These are phyloP conservation scores for Spongia lamella DNA, from an alignment of 37 sponge, comb jelly and placozoan species.

Conservation along the genomic window DNA sequence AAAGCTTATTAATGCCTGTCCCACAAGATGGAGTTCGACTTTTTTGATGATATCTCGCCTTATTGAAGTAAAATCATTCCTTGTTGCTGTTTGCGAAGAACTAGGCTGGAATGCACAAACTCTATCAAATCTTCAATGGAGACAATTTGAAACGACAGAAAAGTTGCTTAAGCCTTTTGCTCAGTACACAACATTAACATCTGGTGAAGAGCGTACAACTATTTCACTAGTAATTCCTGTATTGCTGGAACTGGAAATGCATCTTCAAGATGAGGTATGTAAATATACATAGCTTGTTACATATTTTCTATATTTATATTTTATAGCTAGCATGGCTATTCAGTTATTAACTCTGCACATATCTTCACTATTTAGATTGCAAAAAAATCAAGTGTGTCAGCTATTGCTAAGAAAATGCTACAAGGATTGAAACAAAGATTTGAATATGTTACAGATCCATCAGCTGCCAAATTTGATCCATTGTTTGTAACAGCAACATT, in stretches of 20 bases:
- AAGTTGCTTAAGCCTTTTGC: constrained; percentile 34
- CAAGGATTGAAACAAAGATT: too few species aligned
- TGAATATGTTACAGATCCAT: too few species aligned
- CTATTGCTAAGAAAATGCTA: too few species aligned
- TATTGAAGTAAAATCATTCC: neutral
- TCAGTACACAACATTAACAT: constrained; percentile 11
- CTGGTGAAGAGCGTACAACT: constrained; percentile 30
- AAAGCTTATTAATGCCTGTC: constrained; percentile 32
- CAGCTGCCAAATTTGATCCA: too few species aligned
- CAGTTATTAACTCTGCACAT: too few species aligned
- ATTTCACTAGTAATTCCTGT: constrained; percentile 25
- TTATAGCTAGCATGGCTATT: too few species aligned
- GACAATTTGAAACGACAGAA: neutral
- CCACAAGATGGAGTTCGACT: constrained; percentile 27
- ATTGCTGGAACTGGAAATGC: constrained; percentile 20
- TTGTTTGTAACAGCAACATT: too few species aligned
- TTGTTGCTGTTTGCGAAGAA: constrained; percentile 10
- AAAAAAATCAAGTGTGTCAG: too few species aligned
- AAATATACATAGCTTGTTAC: too few species aligned
- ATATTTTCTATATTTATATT: too few species aligned
- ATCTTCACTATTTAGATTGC: too few species aligned
- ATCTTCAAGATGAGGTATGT: constrained; percentile 5
- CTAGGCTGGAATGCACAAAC: constrained; percentile 25
- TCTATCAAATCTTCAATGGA: constrained; percentile 22
- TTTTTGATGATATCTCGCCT: constrained; percentile 20